Base-by-base conservation (phyloP, 2,113 vertebrate species). In the Spea multiplicata region DNA sequence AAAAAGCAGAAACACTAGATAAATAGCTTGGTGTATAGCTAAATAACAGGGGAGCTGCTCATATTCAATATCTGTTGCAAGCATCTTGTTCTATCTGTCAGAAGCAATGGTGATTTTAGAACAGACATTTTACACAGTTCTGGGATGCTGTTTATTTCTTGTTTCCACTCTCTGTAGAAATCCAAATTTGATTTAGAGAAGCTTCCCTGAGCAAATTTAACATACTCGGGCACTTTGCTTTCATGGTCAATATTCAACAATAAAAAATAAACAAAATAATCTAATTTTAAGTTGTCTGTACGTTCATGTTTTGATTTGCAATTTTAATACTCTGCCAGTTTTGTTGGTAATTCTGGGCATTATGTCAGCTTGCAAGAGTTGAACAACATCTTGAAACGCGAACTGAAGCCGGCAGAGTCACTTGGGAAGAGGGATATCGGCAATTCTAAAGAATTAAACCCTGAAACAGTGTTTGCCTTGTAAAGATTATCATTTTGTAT, bases 61-160 rank as follows among this genome's bases (percentile, higher is more conserved):
- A 13, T 73, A 82, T 84, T 86, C 85, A 88, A 50, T 86, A 86
- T 82, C 78, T 86, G 86, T 84, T 85, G 84, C 82, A 88, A 88
- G 86, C 84, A 82, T 86, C 86, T 88, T 88, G 84, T 86, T 88
- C 82, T 86, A 83, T 85, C 84, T 89, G 87, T 89, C 88, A 88
- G 85, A 82, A 81, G 82, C 86, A 86, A 89, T 74, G 78, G 73
- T 88, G 86, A 83, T 83, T 85, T 79, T 85, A 88, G 86, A 86
- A 83, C 81, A 88, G 86, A 89, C 72, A 85, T 84, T 85, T 87
- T 83, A 80, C 0, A 0, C 83, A 83, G 74, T 64, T 55, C 75
- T 73, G 74, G 82, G 83, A 82, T 84, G 83, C 82, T 86, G 84
- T 85, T 89, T 90, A 89, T 87, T 87, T 85, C 88, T 87, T 84